These are phyloP conservation scores for Pentalonia nigronervosa DNA, from an alignment of 1,140 invertebrate genomes.

Conservation along the genomic window DNA sequence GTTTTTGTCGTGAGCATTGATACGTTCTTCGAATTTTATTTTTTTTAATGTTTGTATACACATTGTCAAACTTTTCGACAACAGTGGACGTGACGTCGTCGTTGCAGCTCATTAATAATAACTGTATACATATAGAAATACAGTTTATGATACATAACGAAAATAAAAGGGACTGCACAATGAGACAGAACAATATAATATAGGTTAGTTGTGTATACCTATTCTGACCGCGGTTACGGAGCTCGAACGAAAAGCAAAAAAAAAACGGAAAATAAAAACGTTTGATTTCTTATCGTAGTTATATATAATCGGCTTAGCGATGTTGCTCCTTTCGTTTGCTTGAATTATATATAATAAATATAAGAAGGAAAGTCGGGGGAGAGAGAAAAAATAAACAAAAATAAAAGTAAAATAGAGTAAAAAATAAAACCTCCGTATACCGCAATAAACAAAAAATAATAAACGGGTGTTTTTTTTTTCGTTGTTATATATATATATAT, in stretches of 20 bases:
- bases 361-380: neutral
- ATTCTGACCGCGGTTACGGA: neutral
- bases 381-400: neutral
- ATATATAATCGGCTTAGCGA: constrained; percentile 48
- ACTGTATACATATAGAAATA: neutral
- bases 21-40: neutral
- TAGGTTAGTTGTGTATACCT: neutral
- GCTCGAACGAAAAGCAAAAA: neutral
- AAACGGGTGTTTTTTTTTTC: constrained; percentile 45
- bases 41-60: neutral
- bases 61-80: neutral
- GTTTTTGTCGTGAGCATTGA: neutral
- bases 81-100: neutral
- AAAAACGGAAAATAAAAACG: constrained; percentile 34
- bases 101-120: neutral
- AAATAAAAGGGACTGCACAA: neutral
- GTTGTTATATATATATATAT: neutral
- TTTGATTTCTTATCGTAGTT: constrained; percentile 54
- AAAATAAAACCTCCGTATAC: constrained; percentile 38
- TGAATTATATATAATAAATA: constrained; percentile 49
- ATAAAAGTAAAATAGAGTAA: neutral
- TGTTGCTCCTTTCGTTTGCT: constrained; percentile 21
- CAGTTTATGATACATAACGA: neutral
- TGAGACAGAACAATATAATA: neutral
- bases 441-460: constrained; percentile 57